Base-by-base conservation (phyloP, 1,140 invertebrate genomes). In the Eulimnadia texana region DNA sequence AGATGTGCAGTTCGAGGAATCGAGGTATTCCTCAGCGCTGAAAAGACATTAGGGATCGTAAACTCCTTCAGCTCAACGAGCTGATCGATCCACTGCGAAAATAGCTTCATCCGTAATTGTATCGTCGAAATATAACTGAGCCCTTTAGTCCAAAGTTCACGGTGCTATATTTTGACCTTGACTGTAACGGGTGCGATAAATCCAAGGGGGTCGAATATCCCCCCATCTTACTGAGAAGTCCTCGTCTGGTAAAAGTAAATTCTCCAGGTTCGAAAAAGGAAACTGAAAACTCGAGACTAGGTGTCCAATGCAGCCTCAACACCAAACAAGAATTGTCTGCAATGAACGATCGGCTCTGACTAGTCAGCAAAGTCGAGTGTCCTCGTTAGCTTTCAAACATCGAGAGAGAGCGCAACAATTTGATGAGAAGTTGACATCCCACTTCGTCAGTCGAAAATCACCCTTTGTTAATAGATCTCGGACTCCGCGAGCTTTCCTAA, bases 1-100 rank as follows among this genome's bases (percentile, higher is more conserved):
- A 71, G 1, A 66, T 65, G 42, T 70, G 67, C 11, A 71, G 53
- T 57, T 70, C 64, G 13, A 3, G 47, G 55, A 20, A 3, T 47
- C 54, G n/a, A 64, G 49, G 29, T 19, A 9, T 54, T 20, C 28
- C 50, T 49, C 20, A n/a, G n/a, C n/a, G n/a, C n/a, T n/a, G 1
- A 58, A 50, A 53, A 56, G 54, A 24, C 24, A 56, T 27, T 24
- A 24, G 16, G 68, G 63, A 27, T 68, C 64, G 54, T 65, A 11
- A 57, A 10, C 3, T 57, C 55, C 10, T 22, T 28, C 28, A 57
- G 11, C 11, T 29, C 27, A 6, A 16, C 2, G 1, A 52, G 20
- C 10, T 10, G 23, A 9, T 9, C 10, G 19, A 57, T 58, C 66
- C 67, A 69, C 23, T 61, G 58, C 24, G 60, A 6, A 58, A 69